Percentiles rank a stretch among this genome's conserved stretches.
Evolutionary conservation across 1,140 invertebrate species (phyloP).

Genomic region (Phthorimaea operculella): DNA sequence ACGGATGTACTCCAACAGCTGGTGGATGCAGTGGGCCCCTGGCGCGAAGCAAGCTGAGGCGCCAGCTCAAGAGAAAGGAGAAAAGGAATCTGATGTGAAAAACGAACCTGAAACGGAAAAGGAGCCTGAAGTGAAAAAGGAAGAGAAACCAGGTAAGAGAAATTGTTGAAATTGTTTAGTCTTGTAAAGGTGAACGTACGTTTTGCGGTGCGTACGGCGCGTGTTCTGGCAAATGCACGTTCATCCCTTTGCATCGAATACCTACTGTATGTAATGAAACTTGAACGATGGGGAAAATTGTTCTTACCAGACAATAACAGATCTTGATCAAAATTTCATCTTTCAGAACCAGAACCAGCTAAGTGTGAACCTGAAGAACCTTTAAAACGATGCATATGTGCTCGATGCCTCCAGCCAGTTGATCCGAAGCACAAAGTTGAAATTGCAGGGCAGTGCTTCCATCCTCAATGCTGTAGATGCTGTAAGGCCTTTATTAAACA

Average conservation of each 20-base stretch:
- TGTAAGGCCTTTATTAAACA: conserved; percentile 39
- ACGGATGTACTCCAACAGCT: conserved; percentile 39
- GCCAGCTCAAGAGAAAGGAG: not conserved
- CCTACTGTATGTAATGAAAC: too few relatives aligned
- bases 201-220: not conserved
- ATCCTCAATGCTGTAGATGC: conserved; percentile 44
- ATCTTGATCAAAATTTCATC: too few relatives aligned
- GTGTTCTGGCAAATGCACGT: too few relatives aligned
- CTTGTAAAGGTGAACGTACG: not conserved
- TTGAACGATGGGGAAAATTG: too few relatives aligned
- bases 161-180: too few relatives aligned
- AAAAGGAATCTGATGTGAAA: not conserved
- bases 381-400: conserved; percentile 35
- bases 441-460: conserved; percentile 46
- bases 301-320: too few relatives aligned
- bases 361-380: conserved; percentile 12
- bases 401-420: conserved; percentile 43
- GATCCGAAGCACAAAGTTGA: conserved; percentile 32
- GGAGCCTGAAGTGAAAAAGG: not conserved
- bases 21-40: conserved; percentile 55
- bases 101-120: too few relatives aligned
- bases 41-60: conserved; percentile 6
- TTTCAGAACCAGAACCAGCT: conserved; percentile 4
- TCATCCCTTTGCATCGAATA: too few relatives aligned
- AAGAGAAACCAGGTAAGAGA: not conserved